phyloP scores from a whole-genome alignment of 2,797 vertebrate species.

The Microctenopoma lineatum region DNA sequence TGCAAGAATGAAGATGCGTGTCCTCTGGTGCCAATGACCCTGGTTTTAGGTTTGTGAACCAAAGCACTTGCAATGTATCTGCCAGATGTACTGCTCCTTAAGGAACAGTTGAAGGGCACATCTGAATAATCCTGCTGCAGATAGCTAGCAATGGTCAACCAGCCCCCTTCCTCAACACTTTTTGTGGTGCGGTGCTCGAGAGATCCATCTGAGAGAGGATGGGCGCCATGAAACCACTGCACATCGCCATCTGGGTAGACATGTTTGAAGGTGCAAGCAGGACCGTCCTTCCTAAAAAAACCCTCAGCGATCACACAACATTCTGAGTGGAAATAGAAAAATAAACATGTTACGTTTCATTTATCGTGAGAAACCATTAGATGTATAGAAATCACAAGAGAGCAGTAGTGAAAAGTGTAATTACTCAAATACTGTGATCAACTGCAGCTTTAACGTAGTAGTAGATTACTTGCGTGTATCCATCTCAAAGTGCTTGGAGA shows the following conservation, averaged over 20 bases:
- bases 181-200: conserved; percentile 1
- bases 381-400: neutral
- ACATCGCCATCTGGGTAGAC: conserved; percentile 70
- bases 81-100: conserved; percentile 51
- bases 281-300: rapidly evolving
- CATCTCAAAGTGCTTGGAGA: neutral
- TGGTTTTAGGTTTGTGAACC: neutral
- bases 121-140: neutral
- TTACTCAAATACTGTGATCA: neutral
- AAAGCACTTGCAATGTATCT: conserved; percentile 45
- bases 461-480: neutral
- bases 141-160: conserved; percentile 51
- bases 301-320: conserved; percentile 8
- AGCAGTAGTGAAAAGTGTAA: neutral
- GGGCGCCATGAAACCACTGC: conserved; percentile 64
- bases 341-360: neutral
- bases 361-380: neutral
- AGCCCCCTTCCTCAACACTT: conserved; percentile 27
- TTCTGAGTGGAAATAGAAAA: conserved; percentile 56
- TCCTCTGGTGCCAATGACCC: rapidly evolving
- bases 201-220: conserved; percentile 24
- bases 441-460: neutral
- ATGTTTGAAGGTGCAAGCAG: conserved; percentile 61
- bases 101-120: conserved; percentile 59
- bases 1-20: neutral